Evolutionary conservation across 2,888 invertebrate species (phyloP), one percentile per base, ranked within the genome.

Genomic region (Andrena fulva): DNA sequence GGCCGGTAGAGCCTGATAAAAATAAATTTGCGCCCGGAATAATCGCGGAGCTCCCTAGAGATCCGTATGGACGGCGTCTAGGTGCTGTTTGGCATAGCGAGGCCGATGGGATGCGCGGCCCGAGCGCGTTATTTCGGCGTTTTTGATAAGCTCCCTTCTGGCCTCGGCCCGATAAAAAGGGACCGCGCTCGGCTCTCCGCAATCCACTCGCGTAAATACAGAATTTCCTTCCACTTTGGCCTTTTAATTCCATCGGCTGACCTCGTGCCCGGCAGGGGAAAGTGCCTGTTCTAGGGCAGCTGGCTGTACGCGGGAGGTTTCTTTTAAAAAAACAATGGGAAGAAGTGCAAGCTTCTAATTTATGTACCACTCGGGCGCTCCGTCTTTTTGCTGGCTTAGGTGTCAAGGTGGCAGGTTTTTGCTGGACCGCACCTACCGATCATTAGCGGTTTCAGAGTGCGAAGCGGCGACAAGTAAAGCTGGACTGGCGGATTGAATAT

Each of bases 1-100:
- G 85, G 80, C 87, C 77, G 77, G 85, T 76, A 81, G 81, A 77
- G 88, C 82, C 88, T 85, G 90, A 89, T 91, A 91, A 91, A 91
- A 91, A 91, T 91, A 91, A 89, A 91, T 90, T 89, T 89, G 90
- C 90, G 91, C 90, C 91, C 91, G 90, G 91, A 91, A 91, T 91
- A 91, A 91, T 90, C 91, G 84, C 89, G 85, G 89, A 91, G 91
- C 91, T 90, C 89, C 84, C 89, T 87, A 89, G 86, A 88, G 89
- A 87, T 88, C 83, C 86, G 86, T 86, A 87, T 89, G 88, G 85
- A 72, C 87, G 85, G 82, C 77, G 82, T 79, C 72, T 70, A 82
- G 87, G 75, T 72, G 76, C 69, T 64, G 67, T 68, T 77, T 52
- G 73, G 73, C 72, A 54, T 63, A 42, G 72, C 50, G 66, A 60